A percentile compares a stretch with the other conserved stretches of the same genome.
These are phyloP conservation scores for Bombus sylvicola DNA, from an alignment of 1,140 invertebrate genomes.

Conservation along the genomic window DNA sequence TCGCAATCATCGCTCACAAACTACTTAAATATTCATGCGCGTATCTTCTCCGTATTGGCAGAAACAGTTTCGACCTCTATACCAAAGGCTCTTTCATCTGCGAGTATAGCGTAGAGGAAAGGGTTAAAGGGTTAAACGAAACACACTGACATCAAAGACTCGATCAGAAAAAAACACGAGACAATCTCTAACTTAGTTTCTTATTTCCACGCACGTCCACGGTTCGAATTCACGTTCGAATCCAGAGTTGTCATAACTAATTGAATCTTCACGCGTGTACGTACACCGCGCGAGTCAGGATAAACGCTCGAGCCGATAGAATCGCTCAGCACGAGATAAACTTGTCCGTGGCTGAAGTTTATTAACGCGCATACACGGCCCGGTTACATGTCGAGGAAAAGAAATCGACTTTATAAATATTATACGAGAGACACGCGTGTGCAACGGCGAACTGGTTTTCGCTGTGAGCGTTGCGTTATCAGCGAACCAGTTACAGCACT, in stretches of 20 bases:
- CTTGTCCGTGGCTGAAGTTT: constrained; percentile 27
- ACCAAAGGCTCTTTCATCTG: not conserved
- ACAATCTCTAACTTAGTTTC: not conserved
- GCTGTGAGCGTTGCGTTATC: constrained; percentile 39
- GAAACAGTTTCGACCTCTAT: not conserved
- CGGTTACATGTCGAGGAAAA: constrained; percentile 3
- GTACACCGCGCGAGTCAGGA: not conserved
- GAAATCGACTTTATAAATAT: constrained; percentile 49
- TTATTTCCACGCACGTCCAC: not conserved
- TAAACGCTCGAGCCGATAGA: constrained; percentile 6
- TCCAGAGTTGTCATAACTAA: constrained; percentile 9
- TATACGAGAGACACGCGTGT: constrained; percentile 22
- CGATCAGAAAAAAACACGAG: not conserved
- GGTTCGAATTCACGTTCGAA: not conserved
- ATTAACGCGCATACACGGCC: constrained; percentile 33
- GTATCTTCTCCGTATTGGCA: too few species aligned
- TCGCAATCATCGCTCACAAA: not conserved
- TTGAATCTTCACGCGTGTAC: not conserved
- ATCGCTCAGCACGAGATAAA: constrained; percentile 33
- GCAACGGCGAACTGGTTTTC: constrained; percentile 30
- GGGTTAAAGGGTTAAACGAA: not conserved
- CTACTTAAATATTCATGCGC: not conserved
- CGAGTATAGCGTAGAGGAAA: not conserved
- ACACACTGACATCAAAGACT: not conserved
- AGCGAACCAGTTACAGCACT: constrained; percentile 18